Conservation (phyloP, 2,888 invertebrate species). For the Xestia c-nigrum region DNA sequence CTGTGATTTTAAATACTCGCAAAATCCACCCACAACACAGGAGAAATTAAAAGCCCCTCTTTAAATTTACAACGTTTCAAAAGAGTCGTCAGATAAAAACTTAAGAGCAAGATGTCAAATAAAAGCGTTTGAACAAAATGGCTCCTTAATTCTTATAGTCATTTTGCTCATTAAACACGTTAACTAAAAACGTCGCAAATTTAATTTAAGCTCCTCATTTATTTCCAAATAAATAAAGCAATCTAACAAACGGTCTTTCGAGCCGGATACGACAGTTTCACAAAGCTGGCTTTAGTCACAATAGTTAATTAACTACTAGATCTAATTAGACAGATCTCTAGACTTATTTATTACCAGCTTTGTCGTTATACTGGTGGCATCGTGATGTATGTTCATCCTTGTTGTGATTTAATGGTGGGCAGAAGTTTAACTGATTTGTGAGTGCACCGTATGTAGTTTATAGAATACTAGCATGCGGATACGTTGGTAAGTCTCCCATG, state of each 20-base stretch:
- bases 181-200: neutral
- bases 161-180: neutral
- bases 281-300: slow-evolving; percentile 11
- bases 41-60: neutral
- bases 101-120: slow-evolving; percentile 6
- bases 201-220: slow-evolving; percentile 4
- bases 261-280: slow-evolving; percentile 19
- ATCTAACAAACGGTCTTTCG: slow-evolving; percentile 26
- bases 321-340: slow-evolving; percentile 54
- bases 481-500: neutral
- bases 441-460: neutral
- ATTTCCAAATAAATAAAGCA: slow-evolving; percentile 34
- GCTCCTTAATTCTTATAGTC: neutral
- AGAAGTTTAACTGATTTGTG: slow-evolving; percentile 19
- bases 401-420: slow-evolving; percentile 24
- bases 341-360: slow-evolving; percentile 56
- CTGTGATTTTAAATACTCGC: neutral
- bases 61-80: no score
- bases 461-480: neutral
- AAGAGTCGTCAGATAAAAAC: neutral
- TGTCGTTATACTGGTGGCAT: slow-evolving; percentile 32
- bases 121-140: slow-evolving; percentile 13
- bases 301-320: slow-evolving; percentile 52
- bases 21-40: neutral
- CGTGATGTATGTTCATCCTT: slow-evolving; percentile 35